Evolutionary conservation across 2,113 vertebrate species (phyloP), one percentile per base, ranked within the genome.

Genomic region (Lasiurus cinereus): DNA sequence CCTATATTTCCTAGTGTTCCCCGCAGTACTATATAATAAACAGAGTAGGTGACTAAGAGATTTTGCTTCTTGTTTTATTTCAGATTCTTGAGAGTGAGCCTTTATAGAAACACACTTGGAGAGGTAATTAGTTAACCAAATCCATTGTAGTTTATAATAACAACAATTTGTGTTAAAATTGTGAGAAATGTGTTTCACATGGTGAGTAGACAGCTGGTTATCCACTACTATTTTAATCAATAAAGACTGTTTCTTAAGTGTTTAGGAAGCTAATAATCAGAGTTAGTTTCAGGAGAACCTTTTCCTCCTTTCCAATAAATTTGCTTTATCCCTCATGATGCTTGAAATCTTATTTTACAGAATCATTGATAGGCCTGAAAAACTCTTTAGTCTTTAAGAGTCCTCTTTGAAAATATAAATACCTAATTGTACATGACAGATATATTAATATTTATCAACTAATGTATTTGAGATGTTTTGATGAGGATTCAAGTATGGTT

Each of bases 91-190:
- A 84, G 15, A 67, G 8, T 54, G 6, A 76, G 72, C 31, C 16
- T 80, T 76, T 88, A 76, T 8, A 10, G 36, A 74, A 94, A 80
- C 39, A 76, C 19, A 62, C 33, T 80, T 69, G 93, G 39, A 66
- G 62, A 95, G 67, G 90, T 90, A 86, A 18, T 54, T 48, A 66
- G 33, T 74, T 90, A 96, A 79, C 43, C 59, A 48, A 69, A 52
- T 64, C 33, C 31, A 16, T 33, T 94, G 29, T 52, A 84, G 48
- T 8, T 91, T 54, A 39, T 36, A 36, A 62, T 27, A 73, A 48
- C 24, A 54, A 19, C 12, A 80, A n/a, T 59, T 88, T 91, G 24
- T 91, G 21, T 84, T 91, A 88, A 93, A 85, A 76, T 39, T 15
- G 22, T 80, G 54, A 79, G 87, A 92, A 90, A 69, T n/a, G 9